Evolutionary conservation across 2,797 vertebrate species (phyloP).

Genomic region (Apogon hyalosoma): DNA sequence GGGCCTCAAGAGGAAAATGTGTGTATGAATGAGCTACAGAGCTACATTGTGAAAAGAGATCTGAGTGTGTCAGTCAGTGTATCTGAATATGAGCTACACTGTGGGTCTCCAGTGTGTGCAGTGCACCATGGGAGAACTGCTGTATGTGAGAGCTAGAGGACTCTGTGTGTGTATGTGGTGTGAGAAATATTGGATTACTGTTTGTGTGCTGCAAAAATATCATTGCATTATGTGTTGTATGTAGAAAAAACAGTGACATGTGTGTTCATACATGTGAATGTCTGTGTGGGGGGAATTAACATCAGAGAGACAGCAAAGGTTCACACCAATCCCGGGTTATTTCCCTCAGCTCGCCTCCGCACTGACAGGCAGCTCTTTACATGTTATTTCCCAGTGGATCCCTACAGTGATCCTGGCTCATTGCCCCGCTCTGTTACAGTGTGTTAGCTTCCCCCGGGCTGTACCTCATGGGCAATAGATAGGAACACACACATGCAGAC

Average conservation of each 20-base stretch:
- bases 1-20: constrained; percentile 24
- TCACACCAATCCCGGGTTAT: constrained; percentile 58
- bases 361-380: constrained; percentile 65
- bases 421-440: constrained; percentile 58
- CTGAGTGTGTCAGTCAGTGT: constrained; percentile 22
- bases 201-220: constrained; percentile 9
- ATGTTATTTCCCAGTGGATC: constrained; percentile 76
- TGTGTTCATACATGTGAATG: constrained; percentile 33
- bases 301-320: constrained; percentile 51
- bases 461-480: constrained; percentile 40
- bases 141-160: constrained; percentile 8
- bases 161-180: neutral
- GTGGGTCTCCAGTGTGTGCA: constrained; percentile 17
- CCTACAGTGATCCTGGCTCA: constrained; percentile 67
- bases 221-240: constrained; percentile 7
- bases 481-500: constrained; percentile 21
- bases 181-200: constrained; percentile 10
- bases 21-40: constrained; percentile 8
- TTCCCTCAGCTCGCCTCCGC: constrained; percentile 62
- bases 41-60: constrained; percentile 16
- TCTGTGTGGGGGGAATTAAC: constrained; percentile 48
- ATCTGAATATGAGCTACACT: constrained; percentile 25
- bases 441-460: constrained; percentile 50
- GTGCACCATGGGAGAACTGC: constrained; percentile 6
- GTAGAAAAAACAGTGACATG: constrained; percentile 18